Percentiles rank a stretch among this genome's conserved stretches.
Conservation (phyloP, 2,797 vertebrate genomes). For the Syncerus caffer region DNA sequence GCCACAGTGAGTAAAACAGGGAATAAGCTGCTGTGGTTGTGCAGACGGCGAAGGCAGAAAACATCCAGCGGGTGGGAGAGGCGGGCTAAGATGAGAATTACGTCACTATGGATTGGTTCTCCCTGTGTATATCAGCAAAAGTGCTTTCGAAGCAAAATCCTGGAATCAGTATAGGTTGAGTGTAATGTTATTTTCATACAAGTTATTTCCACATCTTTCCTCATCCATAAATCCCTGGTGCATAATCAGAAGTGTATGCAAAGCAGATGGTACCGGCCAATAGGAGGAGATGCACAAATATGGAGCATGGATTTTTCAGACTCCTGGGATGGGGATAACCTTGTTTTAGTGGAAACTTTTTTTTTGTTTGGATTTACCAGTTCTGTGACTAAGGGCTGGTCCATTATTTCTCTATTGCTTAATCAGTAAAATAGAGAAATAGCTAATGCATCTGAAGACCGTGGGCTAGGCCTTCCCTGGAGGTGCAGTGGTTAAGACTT, state of each 20-base stretch:
- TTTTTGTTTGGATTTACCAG: background rate
- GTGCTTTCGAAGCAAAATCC: background rate
- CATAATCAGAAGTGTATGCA: background rate
- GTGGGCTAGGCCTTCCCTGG: background rate
- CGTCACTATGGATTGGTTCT: background rate
- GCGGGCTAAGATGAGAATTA: background rate
- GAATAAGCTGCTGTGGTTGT: background rate
- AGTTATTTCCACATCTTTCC: background rate
- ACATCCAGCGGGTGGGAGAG: background rate
- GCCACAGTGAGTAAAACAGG: background rate
- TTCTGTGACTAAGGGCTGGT: background rate
- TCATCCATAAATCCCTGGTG: background rate
- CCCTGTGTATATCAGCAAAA: background rate
- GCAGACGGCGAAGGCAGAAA: background rate
- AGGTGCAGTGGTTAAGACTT: background rate
- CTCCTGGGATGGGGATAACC: background rate
- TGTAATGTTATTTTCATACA: background rate
- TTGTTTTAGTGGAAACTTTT: background rate
- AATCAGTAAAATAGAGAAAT: background rate
- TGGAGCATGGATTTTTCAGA: background rate
- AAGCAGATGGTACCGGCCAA: background rate
- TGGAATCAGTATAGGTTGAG: background rate
- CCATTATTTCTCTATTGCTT: background rate
- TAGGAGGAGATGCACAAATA: background rate
- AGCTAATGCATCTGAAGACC: background rate